Evolutionary conservation across 92 coral and sea anemone genomes (phyloP).

Genomic region (Porites cylindrica): DNA sequence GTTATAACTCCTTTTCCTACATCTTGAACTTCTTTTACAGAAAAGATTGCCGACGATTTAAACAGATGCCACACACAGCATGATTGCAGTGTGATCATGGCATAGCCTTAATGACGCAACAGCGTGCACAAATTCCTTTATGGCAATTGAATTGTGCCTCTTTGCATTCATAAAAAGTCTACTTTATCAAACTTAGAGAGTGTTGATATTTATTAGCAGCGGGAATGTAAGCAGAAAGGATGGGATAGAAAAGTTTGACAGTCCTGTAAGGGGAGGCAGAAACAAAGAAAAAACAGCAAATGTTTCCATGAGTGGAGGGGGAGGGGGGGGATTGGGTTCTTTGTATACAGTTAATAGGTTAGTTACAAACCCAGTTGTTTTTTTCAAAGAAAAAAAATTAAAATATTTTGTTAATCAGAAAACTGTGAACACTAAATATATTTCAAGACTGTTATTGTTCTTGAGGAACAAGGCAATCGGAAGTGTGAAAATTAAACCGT

Average conservation of each 20-base stretch:
- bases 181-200: neutral
- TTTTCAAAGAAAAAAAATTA: neutral
- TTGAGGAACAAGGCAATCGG: neutral
- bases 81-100: slow-evolving; percentile 1
- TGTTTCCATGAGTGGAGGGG: neutral
- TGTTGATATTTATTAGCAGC: neutral
- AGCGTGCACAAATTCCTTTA: slow-evolving; percentile 5
- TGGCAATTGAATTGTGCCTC: neutral
- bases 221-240: neutral
- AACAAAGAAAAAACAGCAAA: no score
- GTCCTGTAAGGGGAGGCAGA: neutral
- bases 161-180: neutral
- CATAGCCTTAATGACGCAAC: neutral
- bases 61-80: slow-evolving; percentile 5
- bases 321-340: neutral
- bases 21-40: slow-evolving; percentile 53
- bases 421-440: neutral
- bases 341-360: neutral
- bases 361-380: neutral
- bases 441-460: neutral
- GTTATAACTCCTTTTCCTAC: slow-evolving; percentile 71
- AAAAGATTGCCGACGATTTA: slow-evolving; percentile 1
- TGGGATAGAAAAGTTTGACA: neutral
- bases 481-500: neutral
- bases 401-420: no score